phyloP scores from a whole-genome alignment of 1,140 invertebrate genomes.

The Drosophila arizonae region DNA sequence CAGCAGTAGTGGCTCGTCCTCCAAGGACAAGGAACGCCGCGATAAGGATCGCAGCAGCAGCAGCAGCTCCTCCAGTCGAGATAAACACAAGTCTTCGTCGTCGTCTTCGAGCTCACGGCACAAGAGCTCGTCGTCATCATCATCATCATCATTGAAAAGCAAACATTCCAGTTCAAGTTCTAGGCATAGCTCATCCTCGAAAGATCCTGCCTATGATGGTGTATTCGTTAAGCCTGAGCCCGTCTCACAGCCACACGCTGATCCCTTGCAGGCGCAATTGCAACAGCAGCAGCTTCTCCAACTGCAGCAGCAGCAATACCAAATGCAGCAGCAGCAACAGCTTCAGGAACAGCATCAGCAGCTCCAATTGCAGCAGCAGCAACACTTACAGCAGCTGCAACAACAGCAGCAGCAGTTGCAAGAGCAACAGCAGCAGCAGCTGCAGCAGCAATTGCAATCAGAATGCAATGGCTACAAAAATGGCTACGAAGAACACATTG shows the following conservation, averaged over 20 bases:
- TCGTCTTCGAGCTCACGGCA: constrained; percentile 78
- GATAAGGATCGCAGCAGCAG: constrained; percentile 82
- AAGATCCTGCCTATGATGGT: constrained; percentile 71
- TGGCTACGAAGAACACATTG: constrained; percentile 69
- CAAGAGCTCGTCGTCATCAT: constrained; percentile 69
- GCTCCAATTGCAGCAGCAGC: constrained; percentile 19
- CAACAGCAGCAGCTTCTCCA: constrained; percentile 16
- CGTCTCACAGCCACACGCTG: constrained; percentile 80
- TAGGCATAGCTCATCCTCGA: constrained; percentile 65
- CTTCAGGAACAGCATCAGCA: constrained; percentile 3
- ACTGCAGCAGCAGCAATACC: constrained; percentile 5
- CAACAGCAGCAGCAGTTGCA: constrained; percentile 14
- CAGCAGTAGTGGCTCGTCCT: constrained; percentile 60
- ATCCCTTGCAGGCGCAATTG: constrained; percentile 46
- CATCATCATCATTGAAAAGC: constrained; percentile 80
- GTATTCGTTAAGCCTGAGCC: constrained; percentile 82
- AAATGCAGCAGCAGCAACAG: constrained; percentile 3
- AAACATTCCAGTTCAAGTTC: constrained; percentile 82
- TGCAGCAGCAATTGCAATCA: constrained; percentile 6
- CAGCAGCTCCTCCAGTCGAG: constrained; percentile 83
- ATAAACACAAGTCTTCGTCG: constrained; percentile 83
- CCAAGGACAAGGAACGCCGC: constrained; percentile 83
- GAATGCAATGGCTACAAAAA: constrained; percentile 78
- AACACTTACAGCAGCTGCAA: constrained; percentile 10
- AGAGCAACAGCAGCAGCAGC: constrained; percentile 16